Percentiles rank a stretch among this genome's conserved stretches.
These are phyloP conservation scores for Lepetodrilus schrolli DNA, from an alignment of 2,888 invertebrate species.

Conservation along the genomic window DNA sequence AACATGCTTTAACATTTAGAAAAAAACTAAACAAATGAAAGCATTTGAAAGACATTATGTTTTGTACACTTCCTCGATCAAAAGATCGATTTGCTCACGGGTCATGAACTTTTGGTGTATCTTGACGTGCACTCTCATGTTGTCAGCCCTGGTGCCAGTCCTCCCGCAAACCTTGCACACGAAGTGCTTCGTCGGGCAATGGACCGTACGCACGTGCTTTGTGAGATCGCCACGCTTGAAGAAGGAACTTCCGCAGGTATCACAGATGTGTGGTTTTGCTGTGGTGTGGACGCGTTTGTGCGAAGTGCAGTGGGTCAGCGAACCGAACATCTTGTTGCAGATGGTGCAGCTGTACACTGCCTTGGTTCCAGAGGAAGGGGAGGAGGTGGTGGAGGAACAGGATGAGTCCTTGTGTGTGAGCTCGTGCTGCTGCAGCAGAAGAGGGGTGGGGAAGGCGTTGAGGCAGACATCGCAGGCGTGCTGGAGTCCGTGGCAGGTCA, in stretches of 20 bases:
- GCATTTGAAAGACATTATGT: not conserved
- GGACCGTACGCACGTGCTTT: conserved; percentile 59
- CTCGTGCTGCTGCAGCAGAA: conserved; percentile 42
- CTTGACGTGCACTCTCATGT: conserved; percentile 55
- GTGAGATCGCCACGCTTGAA: conserved; percentile 61
- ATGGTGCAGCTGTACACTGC: conserved; percentile 45
- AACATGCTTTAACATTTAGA: no score
- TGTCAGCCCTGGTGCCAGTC: conserved; percentile 57
- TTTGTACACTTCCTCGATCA: conserved; percentile 26
- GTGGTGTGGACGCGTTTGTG: conserved; percentile 57
- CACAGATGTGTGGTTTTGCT: conserved; percentile 50
- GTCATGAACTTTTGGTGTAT: conserved; percentile 42
- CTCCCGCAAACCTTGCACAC: conserved; percentile 58
- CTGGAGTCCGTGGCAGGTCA: conserved; percentile 38
- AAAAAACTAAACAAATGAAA: no score
- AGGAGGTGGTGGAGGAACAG: no score
- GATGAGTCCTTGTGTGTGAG: conserved; percentile 36
- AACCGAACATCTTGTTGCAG: conserved; percentile 48
- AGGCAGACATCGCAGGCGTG: conserved; percentile 44
- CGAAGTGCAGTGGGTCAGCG: conserved; percentile 48
- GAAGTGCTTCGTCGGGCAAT: conserved; percentile 50
- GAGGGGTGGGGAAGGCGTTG: conserved; percentile 38
- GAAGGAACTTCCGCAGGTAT: conserved; percentile 52
- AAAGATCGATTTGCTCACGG: conserved; percentile 29
- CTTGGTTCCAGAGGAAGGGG: no score